Evolutionary conservation across 2,113 vertebrate genomes (phyloP), one percentile per base, ranked within the genome.

Genomic region (Macheiramphus alcinus): DNA sequence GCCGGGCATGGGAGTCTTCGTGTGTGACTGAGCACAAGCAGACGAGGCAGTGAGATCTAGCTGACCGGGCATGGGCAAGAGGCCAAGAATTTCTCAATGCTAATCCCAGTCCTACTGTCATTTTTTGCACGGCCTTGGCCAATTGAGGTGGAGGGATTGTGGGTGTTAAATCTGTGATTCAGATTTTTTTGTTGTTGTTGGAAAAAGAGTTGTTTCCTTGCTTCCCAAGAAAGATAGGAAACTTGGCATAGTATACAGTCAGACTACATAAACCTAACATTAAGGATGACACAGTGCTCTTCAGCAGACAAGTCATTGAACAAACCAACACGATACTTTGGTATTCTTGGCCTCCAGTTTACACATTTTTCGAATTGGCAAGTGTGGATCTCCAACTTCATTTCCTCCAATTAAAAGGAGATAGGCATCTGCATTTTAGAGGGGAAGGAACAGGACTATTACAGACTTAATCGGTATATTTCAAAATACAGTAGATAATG

Each of bases 1-100:
- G 16, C 55, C 0, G 1, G 26, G 38, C 34, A n/a, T 0, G 0
- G 16, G 12, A 38, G 20, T 16, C 63, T 74, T 62, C 3, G 0
- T 12, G 31, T 73, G 59, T 3, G 4, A 53, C 38, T 32, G 36
- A 70, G 45, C 80, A 61, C 43, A 34, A 40, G 55, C 22, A 70
- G 55, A 14, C 1, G 0, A 80, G 23, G 26, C 76, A 36, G 31
- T 40, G 80, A 65, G 40, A 74, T 53, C 27, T 8, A 19, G 40
- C 38, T 66, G 75, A 67, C n/a, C 1, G 0, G 76, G 43, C 16
- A 6, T 1, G 16, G 27, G 31, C 52, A 71, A 29, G 70, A 61
- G 43, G 45, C 40, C 75, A 93, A 73, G 47, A 38, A 61, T 65
- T 70, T 71, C 61, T 53, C 61, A 86, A 2, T 75, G 66, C 67